These are phyloP conservation scores for Heliocidaris tuberculata DNA, from an alignment of 35 echinoderm and acorn worm species.

Conservation along the genomic window DNA sequence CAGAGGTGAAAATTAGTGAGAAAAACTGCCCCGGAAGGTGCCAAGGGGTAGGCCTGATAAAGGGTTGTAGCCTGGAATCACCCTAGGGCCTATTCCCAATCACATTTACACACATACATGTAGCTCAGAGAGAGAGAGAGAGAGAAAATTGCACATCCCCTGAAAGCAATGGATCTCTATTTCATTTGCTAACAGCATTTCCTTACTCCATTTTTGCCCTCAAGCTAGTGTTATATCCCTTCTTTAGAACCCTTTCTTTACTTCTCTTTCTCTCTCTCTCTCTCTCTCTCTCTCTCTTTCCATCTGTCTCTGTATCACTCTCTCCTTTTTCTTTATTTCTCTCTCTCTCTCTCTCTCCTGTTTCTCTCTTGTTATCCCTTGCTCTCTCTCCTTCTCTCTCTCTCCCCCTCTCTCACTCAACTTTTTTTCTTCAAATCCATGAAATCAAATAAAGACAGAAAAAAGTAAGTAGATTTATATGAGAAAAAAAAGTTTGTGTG, in stretches of 20 bases:
- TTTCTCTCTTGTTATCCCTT: neutral
- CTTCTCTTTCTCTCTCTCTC: neutral
- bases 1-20: neutral
- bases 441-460: no score
- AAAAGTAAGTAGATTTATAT: no score
- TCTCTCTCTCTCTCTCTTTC: neutral
- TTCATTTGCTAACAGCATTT: conserved; percentile 14
- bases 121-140: neutral
- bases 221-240: neutral
- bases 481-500: no score
- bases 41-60: neutral
- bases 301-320: neutral
- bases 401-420: neutral
- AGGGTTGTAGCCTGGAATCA: neutral
- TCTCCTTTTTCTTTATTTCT: neutral
- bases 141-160: neutral
- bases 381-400: neutral
- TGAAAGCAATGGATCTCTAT: neutral
- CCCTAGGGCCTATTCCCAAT: neutral
- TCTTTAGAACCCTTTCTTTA: neutral
- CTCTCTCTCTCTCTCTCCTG: neutral
- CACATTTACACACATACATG: neutral
- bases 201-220: neutral
- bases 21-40: neutral
- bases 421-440: neutral